Evolutionary conservation across 2,113 vertebrate genomes (phyloP).

Genomic region (Macquaria ambigua): DNA sequence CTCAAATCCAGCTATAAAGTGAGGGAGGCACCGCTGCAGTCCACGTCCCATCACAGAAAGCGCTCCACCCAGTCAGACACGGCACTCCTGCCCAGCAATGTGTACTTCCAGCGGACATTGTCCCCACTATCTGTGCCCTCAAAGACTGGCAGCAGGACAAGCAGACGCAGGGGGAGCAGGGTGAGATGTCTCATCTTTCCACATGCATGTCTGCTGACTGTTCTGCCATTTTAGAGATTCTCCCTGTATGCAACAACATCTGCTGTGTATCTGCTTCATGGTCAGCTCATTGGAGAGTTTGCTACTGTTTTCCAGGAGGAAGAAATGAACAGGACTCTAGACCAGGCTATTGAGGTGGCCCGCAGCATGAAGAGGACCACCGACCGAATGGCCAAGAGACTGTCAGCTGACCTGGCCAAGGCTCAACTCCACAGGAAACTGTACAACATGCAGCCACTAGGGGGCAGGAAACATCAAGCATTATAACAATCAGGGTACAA

Average conservation of each 20-base stretch:
- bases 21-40: conserved; percentile 53
- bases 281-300: not conserved
- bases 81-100: conserved; percentile 80
- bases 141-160: conserved; percentile 48
- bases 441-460: conserved; percentile 53
- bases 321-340: conserved; percentile 88
- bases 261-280: not conserved
- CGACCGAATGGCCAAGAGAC: conserved; percentile 87
- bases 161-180: conserved; percentile 64
- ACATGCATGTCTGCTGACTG: not conserved
- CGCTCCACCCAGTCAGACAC: conserved; percentile 83
- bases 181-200: conserved; percentile 45
- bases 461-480: conserved; percentile 58
- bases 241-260: not conserved
- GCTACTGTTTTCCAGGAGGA: conserved; percentile 70
- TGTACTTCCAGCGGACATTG: conserved; percentile 72
- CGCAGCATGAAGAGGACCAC: conserved; percentile 90
- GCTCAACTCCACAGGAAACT: conserved; percentile 76
- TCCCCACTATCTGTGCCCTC: conserved; percentile 28
- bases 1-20: conserved; percentile 77
- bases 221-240: not conserved
- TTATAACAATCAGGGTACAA: not conserved
- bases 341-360: conserved; percentile 90
- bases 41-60: conserved; percentile 49
- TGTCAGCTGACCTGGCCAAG: conserved; percentile 89